Base-by-base conservation (phyloP, 2,888 invertebrate species). In the Spodoptera littoralis region DNA sequence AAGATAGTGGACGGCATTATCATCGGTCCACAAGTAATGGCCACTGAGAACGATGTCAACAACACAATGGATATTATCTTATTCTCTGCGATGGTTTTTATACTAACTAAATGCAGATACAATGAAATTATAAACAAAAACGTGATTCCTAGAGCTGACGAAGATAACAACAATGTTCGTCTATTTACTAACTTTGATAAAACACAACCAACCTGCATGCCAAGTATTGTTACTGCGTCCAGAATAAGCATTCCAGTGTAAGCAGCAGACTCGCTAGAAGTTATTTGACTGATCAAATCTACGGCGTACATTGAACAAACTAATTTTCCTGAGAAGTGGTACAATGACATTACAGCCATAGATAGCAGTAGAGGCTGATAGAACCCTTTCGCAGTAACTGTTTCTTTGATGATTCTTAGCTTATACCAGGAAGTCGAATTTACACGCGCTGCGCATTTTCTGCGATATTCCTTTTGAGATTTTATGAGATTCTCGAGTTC, bases 11-110 rank as follows among this genome's bases (percentile, higher is more conserved):
- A 83, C 0, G 86, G 83, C 80, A 90, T 84, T 42, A 90, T 90
- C 83, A 90, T 82, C 0, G 90, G 91, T 3, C 91, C 91, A 57
- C 87, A 85, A 62, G 90, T 89, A 48, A 90, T 85, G 6, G 85
- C 76, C 12, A 91, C 73, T 18, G 89, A 89, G 76, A 86, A 91
- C 1, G 78, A 70, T 13, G 83, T 83, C 27, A 90, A 63, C 9
- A 90, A 70, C 0, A 76, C 60, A 44, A 90, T 80, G 6, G 88
- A 85, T 22, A 89, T 13, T 13, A 80, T 81, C 53, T 83, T 84
- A 53, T 84, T 90, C 72, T 88, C 90, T 8, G 13, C 13, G 13
- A 90, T 58, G 9, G 85, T 48, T 3, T 54, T 64, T 12, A 81
- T 60, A 60, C 82, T 77, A 2, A 88, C 76, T 13, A 91, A 70